phyloP scores from a whole-genome alignment of 1,140 invertebrate species.

The Zaprionus africanus region DNA sequence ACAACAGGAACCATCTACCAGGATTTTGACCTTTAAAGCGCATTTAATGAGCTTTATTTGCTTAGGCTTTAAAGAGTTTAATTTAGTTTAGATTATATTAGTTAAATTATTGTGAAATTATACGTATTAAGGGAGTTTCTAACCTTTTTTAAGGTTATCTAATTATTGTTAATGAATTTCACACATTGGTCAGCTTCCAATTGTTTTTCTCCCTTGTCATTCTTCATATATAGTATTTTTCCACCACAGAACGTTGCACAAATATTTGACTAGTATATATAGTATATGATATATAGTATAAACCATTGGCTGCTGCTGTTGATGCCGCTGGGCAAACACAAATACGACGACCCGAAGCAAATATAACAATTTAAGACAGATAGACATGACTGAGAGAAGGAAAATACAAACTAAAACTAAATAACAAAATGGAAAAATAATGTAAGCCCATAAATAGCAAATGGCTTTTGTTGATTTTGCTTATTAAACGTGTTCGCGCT shows the following conservation, averaged over 20 bases:
- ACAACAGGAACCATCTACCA: too few relatives aligned
- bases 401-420: conserved; percentile 16
- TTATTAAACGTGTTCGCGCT: conserved; percentile 36
- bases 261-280: conserved; percentile 59
- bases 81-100: too few relatives aligned
- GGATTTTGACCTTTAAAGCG: neutral
- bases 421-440: conserved; percentile 43
- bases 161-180: conserved; percentile 62
- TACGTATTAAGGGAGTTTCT: neutral
- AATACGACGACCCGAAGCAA: conserved; percentile 9
- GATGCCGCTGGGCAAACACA: conserved; percentile 39
- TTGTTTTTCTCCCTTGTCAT: conserved; percentile 33
- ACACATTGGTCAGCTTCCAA: conserved; percentile 31
- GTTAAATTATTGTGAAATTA: neutral
- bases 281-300: conserved; percentile 23
- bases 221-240: conserved; percentile 34
- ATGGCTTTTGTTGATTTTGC: conserved; percentile 14
- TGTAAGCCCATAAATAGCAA: conserved; percentile 24
- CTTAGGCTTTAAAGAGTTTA: too few relatives aligned
- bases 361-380: neutral
- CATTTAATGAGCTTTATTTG: conserved; percentile 6
- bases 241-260: conserved; percentile 29
- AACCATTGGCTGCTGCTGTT: conserved; percentile 29
- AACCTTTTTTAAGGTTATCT: conserved; percentile 34
- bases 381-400: neutral